These are phyloP conservation scores for Alloscopus bannaensis DNA, from an alignment of 2,888 invertebrate genomes.

Conservation along the genomic window DNA sequence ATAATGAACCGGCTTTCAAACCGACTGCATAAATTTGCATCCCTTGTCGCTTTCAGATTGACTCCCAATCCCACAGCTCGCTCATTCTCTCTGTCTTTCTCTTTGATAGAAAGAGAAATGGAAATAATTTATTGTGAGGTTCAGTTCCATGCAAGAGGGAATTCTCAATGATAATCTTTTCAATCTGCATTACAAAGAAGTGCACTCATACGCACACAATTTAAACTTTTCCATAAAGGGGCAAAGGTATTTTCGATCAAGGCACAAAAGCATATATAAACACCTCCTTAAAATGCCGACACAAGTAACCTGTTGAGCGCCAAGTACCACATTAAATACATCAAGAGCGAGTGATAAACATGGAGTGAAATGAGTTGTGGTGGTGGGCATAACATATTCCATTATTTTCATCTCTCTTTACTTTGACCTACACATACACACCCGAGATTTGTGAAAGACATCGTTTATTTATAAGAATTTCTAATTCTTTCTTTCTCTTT, in stretches of 20 bases:
- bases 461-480: no score
- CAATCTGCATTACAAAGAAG: constrained; percentile 39
- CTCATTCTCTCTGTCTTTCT: not conserved
- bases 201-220: constrained; percentile 36
- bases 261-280: constrained; percentile 32
- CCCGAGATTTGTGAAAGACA: no score
- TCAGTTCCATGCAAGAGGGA: constrained; percentile 8
- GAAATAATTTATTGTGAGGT: constrained; percentile 2
- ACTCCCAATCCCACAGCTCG: not conserved
- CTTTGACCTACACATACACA: no score
- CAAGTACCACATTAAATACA: constrained; percentile 15
- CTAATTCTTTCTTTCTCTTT: no score
- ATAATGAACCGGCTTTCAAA: constrained; percentile 37
- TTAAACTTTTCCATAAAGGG: constrained; percentile 48
- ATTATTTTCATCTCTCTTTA: no score
- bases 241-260: constrained; percentile 41
- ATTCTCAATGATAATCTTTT: constrained; percentile 11
- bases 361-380: not conserved
- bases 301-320: constrained; percentile 54
- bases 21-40: constrained; percentile 33
- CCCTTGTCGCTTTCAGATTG: constrained; percentile 13
- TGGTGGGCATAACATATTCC: not conserved
- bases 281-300: constrained; percentile 60
- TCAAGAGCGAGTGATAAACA: not conserved
- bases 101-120: not conserved